phyloP scores from a whole-genome alignment of 2,888 invertebrate species.

The Cephus spinipes region DNA sequence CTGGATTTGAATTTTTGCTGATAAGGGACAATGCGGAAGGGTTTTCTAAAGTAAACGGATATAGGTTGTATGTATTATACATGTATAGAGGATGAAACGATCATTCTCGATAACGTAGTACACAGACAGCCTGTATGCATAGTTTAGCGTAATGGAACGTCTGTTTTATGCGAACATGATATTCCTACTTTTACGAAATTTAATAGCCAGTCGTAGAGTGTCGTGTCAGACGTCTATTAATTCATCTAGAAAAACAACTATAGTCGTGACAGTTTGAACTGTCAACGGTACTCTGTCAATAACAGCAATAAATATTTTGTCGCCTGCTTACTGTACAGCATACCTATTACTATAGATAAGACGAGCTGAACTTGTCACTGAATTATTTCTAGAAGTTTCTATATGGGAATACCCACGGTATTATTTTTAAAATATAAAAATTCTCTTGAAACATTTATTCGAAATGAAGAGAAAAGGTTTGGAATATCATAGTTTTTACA shows the following conservation, averaged over 20 bases:
- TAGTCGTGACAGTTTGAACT: not conserved
- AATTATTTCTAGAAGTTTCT: not conserved
- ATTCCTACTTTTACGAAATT: not conserved
- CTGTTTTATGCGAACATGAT: not conserved
- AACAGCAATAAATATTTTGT: not conserved
- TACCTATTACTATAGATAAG: no score
- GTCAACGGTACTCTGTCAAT: not conserved
- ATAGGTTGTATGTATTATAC: no score
- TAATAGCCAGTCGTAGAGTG: not conserved
- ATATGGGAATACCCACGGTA: not conserved
- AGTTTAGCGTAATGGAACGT: not conserved
- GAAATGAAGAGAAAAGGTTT: not conserved
- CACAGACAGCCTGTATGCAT: not conserved
- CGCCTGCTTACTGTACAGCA: no score
- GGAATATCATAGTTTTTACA: not conserved
- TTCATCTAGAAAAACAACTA: not conserved
- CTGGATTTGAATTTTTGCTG: not conserved
- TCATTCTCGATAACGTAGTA: not conserved
- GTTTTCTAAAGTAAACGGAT: not conserved
- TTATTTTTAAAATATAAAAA: not conserved
- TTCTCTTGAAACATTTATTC: not conserved
- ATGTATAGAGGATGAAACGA: not conserved
- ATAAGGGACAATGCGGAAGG: not conserved
- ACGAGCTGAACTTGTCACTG: no score
- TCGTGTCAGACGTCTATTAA: no score